Evolutionary conservation across 2,888 invertebrate genomes (phyloP), one percentile per base, ranked within the genome.

Genomic region (Minunthozetes semirufus): DNA sequence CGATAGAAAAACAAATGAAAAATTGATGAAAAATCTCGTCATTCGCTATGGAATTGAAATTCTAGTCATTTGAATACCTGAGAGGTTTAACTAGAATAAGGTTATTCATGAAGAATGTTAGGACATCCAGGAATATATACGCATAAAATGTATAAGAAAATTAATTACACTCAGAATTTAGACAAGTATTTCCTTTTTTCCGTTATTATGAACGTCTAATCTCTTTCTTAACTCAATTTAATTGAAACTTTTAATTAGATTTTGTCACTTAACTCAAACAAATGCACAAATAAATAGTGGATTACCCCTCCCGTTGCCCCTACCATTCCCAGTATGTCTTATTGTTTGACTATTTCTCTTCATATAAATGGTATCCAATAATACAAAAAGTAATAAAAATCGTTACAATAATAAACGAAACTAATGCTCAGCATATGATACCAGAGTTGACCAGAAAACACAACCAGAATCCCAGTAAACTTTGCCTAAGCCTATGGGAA

Each of bases 161-260:
- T 29, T 59, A 59, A 59, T 59, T 59, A 29, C 59, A 56, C 13
- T 11, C 5, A 56, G 42, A 56, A 22, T 56, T 13, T 22, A 56
- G 25, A 56, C 25, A 11, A 4, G 5, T 19, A 2, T 50, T 50
- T 50, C 2, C 8, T n/a, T 19, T 15, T 15, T 59, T 13, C 27
- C n/a, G n/a, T n/a, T n/a, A n/a, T 15, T 59, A 59, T 29, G 27
- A 59, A 59, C 17, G 13, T 27, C 27, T 59, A 59, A 59, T 59
- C 29, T 59, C 13, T 59, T 17, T 27, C 59, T 59, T 59, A 59
- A 59, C 17, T 59, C 22, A 59, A 56, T 56, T 56, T 56, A 56
- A 56, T 56, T 56, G 19, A 22, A 29, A 15, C 29, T 19, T 27
- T 59, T 59, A 59, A 59, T 59, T 59, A 59, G 59, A 59, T 59